Base-by-base conservation (phyloP, 35 echinoderm and acorn worm species). In the Diadema setosum region DNA sequence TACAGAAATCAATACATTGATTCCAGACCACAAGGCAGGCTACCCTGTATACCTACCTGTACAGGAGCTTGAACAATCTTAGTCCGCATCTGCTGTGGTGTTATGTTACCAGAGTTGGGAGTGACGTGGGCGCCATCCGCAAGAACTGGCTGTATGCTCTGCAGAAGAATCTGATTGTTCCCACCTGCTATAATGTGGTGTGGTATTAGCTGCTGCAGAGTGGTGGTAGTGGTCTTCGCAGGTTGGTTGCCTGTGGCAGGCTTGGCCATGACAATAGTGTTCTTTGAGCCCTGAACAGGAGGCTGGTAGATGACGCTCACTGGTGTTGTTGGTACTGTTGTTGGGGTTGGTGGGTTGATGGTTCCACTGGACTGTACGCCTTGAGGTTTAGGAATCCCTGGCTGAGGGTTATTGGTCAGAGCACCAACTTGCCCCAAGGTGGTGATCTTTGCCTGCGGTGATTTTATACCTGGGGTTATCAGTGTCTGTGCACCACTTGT, bases 401-500 rank as follows among this genome's bases (percentile, higher is more conserved):
- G 16, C 40, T 83, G 81, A 9, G 83, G 88, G 3, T 59, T 57
- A 57, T 83, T 90, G 23, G 88, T 83, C 11, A 90, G 63, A 29
- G 88, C 88, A 69, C 88, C 88, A 1, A 90, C 56, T 55, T 90
- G 88, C 46, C 88, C 88, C 17, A 90, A 46, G 24, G 88, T 90
- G 29, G 81, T 90, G 39, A 83, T 84, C 34, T 81, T 81, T 12
- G 46, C 70, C 50, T 80, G 70, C 15, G 80, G 63, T 44, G 73
- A 78, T 20, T 78, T 78, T 2, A 78, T 39, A 34, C 73, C 73
- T 42, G 73, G 73, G 17, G 73, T 35, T 78, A 78, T 78, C 73
- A 20, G 11, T 18, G 73, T 78, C 3, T 33, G 40, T 14, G 37
- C 30, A 78, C 40, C 40, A 44, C 73, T 44, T 9, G 73, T 21